phyloP scores from a whole-genome alignment of 2,888 invertebrate species.

The Hydraecia micacea region DNA sequence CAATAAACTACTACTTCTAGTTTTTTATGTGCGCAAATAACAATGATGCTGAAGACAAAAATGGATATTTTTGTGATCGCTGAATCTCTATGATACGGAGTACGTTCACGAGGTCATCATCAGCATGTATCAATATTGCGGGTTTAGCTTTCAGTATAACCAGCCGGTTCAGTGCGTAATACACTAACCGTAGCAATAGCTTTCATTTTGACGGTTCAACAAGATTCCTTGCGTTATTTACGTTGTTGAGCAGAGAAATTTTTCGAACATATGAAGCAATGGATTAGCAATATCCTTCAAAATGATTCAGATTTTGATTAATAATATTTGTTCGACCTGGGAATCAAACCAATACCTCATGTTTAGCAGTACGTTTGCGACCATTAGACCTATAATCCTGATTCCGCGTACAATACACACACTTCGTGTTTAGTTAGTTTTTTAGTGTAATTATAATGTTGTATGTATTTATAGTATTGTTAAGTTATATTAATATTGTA shows the following conservation, averaged over 20 bases:
- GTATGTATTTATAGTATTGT: too few relatives aligned
- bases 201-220: not conserved
- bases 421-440: too few relatives aligned
- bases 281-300: not conserved
- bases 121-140: not conserved
- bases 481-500: too few relatives aligned
- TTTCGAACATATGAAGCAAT: not conserved
- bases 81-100: not conserved
- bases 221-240: not conserved
- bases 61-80: slow-evolving; percentile 10
- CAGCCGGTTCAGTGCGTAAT: not conserved
- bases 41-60: slow-evolving; percentile 16
- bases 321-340: too few relatives aligned
- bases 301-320: not conserved
- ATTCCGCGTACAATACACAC: not conserved
- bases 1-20: slow-evolving; percentile 39
- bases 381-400: too few relatives aligned
- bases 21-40: slow-evolving; percentile 14
- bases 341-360: too few relatives aligned
- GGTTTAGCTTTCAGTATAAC: not conserved
- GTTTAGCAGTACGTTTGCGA: too few relatives aligned
- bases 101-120: too few relatives aligned
- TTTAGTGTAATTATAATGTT: too few relatives aligned
- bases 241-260: not conserved
- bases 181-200: not conserved